Conservation (phyloP, 2,888 invertebrate species). For the Acronicta alni region DNA sequence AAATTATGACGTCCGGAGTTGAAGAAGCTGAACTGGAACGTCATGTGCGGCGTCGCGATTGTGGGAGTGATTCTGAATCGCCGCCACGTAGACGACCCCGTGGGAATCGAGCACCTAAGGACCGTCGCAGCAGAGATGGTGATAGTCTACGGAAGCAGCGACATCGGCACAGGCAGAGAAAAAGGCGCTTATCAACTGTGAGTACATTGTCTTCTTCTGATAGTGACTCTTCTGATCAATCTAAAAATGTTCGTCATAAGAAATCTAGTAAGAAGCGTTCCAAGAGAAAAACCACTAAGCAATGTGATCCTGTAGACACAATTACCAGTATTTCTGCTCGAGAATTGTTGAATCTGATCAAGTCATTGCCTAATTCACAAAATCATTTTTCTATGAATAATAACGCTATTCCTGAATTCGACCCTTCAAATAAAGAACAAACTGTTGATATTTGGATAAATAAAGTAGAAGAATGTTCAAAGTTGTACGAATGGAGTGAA, state of each 20-base stretch:
- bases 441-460: conserved; percentile 1
- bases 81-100: neutral
- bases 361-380: conserved; percentile 4
- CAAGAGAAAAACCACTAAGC: neutral
- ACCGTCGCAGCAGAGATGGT: neutral
- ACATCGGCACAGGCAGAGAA: neutral
- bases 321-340: neutral
- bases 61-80: neutral
- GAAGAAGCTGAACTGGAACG: too few species aligned
- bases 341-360: conserved; percentile 1
- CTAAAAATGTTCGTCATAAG: neutral
- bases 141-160: neutral
- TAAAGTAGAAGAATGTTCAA: too few species aligned
- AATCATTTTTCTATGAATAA: conserved; percentile 2
- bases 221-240: neutral
- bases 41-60: neutral
- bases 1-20: too few species aligned
- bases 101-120: neutral
- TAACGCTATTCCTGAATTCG: conserved; percentile 1
- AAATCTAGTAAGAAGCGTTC: neutral
- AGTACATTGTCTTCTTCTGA: neutral
- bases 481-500: too few species aligned
- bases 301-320: neutral
- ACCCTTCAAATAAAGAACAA: conserved; percentile 1
- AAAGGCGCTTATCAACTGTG: neutral